phyloP scores from a whole-genome alignment of 2,113 vertebrate species.

The Cottus gobio region DNA sequence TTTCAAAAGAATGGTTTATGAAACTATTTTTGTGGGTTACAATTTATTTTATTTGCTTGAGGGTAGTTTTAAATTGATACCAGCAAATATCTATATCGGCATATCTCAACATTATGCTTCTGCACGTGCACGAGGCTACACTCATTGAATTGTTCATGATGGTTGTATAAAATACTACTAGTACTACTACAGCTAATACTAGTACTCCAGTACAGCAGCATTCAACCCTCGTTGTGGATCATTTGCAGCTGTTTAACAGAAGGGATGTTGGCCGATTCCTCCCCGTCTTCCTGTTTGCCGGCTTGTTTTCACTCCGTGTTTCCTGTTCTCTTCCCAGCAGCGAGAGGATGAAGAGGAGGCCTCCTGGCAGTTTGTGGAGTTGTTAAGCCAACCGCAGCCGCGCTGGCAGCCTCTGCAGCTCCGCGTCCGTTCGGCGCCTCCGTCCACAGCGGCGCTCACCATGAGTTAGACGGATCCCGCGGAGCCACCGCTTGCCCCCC shows the following conservation, averaged over 20 bases:
- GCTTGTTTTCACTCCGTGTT: constrained; percentile 60
- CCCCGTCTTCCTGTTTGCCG: constrained; percentile 60
- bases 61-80: too few relatives aligned
- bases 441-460: constrained; percentile 3
- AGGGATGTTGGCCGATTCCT: constrained; percentile 9
- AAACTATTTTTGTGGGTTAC: too few relatives aligned
- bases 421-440: constrained; percentile 32
- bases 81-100: not conserved
- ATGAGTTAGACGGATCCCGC: constrained; percentile 59
- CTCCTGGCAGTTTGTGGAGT: constrained; percentile 20
- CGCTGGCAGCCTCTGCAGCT: not conserved
- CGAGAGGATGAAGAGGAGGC: constrained; percentile 83
- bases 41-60: not conserved
- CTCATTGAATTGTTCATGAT: too few relatives aligned
- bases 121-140: too few relatives aligned
- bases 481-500: constrained; percentile 16
- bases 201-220: not conserved
- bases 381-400: not conserved
- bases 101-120: not conserved
- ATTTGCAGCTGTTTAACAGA: constrained; percentile 10
- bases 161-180: too few relatives aligned
- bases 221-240: constrained; percentile 15
- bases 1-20: too few relatives aligned
- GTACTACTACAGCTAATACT: not conserved
- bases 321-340: constrained; percentile 78